These are phyloP conservation scores for Amblyteles armatorius DNA, from an alignment of 2,888 invertebrate species.

Conservation along the genomic window DNA sequence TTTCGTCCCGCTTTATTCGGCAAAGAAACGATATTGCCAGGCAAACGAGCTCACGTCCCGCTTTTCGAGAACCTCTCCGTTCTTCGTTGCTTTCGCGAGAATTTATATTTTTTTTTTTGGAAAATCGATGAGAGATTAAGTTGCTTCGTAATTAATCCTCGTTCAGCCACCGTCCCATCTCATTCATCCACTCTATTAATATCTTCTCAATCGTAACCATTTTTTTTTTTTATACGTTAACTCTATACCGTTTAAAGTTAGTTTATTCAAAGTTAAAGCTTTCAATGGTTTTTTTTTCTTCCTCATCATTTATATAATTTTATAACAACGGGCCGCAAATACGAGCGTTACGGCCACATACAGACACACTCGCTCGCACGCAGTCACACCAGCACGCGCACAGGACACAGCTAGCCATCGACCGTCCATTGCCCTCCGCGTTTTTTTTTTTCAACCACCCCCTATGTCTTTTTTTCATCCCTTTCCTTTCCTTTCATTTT, in stretches of 20 bases:
- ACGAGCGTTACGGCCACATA: slow-evolving; percentile 69
- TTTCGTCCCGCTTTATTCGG: background rate
- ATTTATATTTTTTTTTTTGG: background rate
- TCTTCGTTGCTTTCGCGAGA: background rate
- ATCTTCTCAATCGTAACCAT: slow-evolving; percentile 57
- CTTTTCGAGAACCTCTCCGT: background rate
- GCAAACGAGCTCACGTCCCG: background rate
- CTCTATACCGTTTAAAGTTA: slow-evolving; percentile 78
- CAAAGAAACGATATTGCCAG: slow-evolving; percentile 16
- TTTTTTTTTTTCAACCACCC: slow-evolving; percentile 28
- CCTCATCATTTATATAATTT: slow-evolving; percentile 74
- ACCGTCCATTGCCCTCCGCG: slow-evolving; percentile 62
- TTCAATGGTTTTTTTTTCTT: slow-evolving; percentile 76
- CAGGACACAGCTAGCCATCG: slow-evolving; percentile 69
- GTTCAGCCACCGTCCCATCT: slow-evolving; percentile 48
- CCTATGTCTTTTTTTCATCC: slow-evolving; percentile 27
- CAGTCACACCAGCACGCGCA: slow-evolving; percentile 60
- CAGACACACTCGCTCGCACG: slow-evolving; percentile 64
- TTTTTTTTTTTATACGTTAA: slow-evolving; percentile 66
- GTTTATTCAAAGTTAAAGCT: slow-evolving; percentile 82
- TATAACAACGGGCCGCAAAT: slow-evolving; percentile 78
- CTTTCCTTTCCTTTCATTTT: slow-evolving; percentile 17
- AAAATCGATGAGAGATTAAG: slow-evolving; percentile 8
- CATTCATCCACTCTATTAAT: slow-evolving; percentile 53
- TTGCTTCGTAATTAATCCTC: slow-evolving; percentile 29